Conservation (phyloP, 2,888 invertebrate genomes). For the Synergus japonicus region DNA sequence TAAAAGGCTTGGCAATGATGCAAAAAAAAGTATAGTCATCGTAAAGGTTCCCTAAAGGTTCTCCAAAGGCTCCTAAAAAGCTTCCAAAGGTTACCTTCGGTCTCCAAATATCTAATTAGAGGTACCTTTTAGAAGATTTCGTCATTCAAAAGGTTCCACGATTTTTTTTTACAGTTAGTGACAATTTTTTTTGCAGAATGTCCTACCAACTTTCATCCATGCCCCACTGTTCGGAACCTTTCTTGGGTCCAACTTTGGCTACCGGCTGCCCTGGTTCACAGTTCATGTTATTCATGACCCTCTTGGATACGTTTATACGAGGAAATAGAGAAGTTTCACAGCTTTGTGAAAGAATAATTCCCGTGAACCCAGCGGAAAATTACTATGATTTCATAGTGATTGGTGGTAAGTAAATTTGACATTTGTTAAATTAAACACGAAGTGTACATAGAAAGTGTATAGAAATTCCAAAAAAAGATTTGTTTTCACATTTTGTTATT, state of each 20-base stretch:
- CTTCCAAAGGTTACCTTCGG: too few species aligned
- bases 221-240: constrained; percentile 79
- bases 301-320: constrained; percentile 82
- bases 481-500: too few species aligned
- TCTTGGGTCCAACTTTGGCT: constrained; percentile 81
- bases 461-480: too few species aligned
- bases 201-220: constrained; percentile 62
- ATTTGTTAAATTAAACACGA: background rate
- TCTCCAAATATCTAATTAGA: too few species aligned
- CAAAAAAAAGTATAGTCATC: too few species aligned
- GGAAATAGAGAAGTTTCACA: constrained; percentile 67
- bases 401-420: constrained; percentile 78
- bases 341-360: constrained; percentile 81
- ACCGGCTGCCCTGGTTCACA: constrained; percentile 81
- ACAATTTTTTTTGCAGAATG: constrained; percentile 62
- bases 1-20: too few species aligned
- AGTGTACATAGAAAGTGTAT: too few species aligned
- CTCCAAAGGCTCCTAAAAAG: too few species aligned
- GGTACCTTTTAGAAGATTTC: too few species aligned
- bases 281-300: constrained; percentile 83
- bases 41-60: too few species aligned
- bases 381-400: constrained; percentile 84
- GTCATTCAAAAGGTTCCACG: too few species aligned
- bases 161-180: background rate
- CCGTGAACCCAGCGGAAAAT: constrained; percentile 76